These are phyloP conservation scores for Isichthys henryi DNA, from an alignment of 2,113 vertebrate genomes.

Conservation along the genomic window DNA sequence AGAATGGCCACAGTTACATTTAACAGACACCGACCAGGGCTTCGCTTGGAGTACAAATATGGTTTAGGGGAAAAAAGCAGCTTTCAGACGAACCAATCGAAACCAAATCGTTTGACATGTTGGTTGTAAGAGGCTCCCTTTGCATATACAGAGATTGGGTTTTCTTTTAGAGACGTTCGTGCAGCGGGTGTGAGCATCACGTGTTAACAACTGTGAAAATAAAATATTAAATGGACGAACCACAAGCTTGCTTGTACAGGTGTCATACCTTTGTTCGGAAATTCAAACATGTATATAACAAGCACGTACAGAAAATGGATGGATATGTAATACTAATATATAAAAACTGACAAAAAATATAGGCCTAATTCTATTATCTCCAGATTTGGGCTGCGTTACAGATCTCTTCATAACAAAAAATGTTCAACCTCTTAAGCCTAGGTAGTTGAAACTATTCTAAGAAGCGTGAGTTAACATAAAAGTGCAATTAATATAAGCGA, in stretches of 20 bases:
- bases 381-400: not conserved
- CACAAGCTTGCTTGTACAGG: not conserved
- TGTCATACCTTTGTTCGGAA: not conserved
- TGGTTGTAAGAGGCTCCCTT: conserved; percentile 60
- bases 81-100: conserved; percentile 48
- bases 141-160: conserved; percentile 63
- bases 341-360: not conserved
- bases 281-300: not conserved
- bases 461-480: not conserved
- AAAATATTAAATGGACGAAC: conserved; percentile 87
- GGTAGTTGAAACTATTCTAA: not conserved
- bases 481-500: not conserved
- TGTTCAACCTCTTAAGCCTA: not conserved
- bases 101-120: conserved; percentile 56
- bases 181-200: conserved; percentile 77
- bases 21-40: conserved; percentile 81
- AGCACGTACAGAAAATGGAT: not conserved
- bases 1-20: conserved; percentile 76
- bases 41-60: conserved; percentile 71
- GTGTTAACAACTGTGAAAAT: conserved; percentile 96
- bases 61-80: conserved; percentile 53
- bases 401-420: not conserved
- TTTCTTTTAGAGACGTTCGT: conserved; percentile 56
- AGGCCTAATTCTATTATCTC: not conserved
- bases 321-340: not conserved